Percentiles rank a stretch among this genome's conserved stretches.
phyloP scores from a whole-genome alignment of 2,797 vertebrate species.

The Spondyliosoma cantharus region DNA sequence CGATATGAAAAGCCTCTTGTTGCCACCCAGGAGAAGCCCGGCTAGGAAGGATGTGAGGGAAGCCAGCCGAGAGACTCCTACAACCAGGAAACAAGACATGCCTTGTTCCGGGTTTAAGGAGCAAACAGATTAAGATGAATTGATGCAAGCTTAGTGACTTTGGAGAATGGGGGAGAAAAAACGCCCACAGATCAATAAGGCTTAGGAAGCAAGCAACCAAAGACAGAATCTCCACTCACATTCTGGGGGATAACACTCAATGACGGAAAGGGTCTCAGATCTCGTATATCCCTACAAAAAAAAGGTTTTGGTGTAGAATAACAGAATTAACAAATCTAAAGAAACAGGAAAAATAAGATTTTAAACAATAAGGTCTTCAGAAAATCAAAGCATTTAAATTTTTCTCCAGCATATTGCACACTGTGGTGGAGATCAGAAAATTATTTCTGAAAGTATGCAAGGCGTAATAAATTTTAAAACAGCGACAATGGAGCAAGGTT shows the following conservation, averaged over 20 bases:
- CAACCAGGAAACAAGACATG: slow-evolving; percentile 85
- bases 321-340: slow-evolving; percentile 57
- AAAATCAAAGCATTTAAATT: slow-evolving; percentile 6
- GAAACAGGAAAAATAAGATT: slow-evolving; percentile 25
- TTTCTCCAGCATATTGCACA: slow-evolving; percentile 5
- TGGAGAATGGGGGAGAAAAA: slow-evolving; percentile 81
- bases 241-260: slow-evolving; percentile 77
- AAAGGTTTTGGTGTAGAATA: slow-evolving; percentile 61
- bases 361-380: slow-evolving; percentile 45
- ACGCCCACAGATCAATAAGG: slow-evolving; percentile 85
- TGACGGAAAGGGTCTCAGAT: slow-evolving; percentile 76
- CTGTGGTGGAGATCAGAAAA: slow-evolving; percentile 18
- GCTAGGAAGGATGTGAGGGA: slow-evolving; percentile 83
- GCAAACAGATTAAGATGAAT: slow-evolving; percentile 87
- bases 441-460: slow-evolving; percentile 15
- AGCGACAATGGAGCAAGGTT: slow-evolving; percentile 26
- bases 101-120: slow-evolving; percentile 88
- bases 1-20: slow-evolving; percentile 86
- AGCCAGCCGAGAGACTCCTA: slow-evolving; percentile 83
- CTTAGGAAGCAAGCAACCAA: slow-evolving; percentile 82
- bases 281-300: slow-evolving; percentile 65
- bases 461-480: slow-evolving; percentile 30
- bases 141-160: slow-evolving; percentile 86
- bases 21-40: slow-evolving; percentile 85
- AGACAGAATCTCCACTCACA: slow-evolving; percentile 78